Conservation (phyloP, 2,797 vertebrate genomes). For the Sciurus carolinensis region DNA sequence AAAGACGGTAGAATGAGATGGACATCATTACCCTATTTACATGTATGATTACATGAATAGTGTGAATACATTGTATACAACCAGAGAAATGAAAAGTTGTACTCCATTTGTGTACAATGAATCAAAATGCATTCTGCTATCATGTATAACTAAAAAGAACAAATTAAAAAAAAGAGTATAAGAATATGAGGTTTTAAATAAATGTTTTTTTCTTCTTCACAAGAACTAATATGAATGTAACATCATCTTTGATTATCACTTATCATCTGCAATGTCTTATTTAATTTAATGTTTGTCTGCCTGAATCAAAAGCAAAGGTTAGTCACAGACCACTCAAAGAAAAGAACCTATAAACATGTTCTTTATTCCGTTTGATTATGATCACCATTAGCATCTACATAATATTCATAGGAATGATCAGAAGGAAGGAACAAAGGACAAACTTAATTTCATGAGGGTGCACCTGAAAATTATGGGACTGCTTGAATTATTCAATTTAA, state of each 20-base stretch:
- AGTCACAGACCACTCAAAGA: neutral
- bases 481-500: neutral
- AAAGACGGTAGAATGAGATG: too few species aligned
- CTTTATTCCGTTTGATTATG: neutral
- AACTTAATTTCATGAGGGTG: neutral
- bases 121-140: too few species aligned
- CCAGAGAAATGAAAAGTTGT: too few species aligned
- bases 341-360: neutral
- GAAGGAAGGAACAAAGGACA: neutral
- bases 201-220: neutral
- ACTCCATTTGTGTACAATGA: too few species aligned
- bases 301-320: neutral
- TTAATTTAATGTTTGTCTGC: neutral
- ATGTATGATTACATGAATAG: too few species aligned
- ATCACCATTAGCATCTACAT: neutral
- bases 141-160: too few species aligned
- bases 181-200: neutral
- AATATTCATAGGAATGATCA: neutral
- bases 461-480: neutral
- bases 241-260: neutral
- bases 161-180: too few species aligned
- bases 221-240: neutral
- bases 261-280: neutral
- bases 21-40: too few species aligned
- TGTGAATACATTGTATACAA: too few species aligned